Evolutionary conservation across 2,797 vertebrate species (phyloP), one percentile per base, ranked within the genome.

Genomic region (Tiaroga cobitis): DNA sequence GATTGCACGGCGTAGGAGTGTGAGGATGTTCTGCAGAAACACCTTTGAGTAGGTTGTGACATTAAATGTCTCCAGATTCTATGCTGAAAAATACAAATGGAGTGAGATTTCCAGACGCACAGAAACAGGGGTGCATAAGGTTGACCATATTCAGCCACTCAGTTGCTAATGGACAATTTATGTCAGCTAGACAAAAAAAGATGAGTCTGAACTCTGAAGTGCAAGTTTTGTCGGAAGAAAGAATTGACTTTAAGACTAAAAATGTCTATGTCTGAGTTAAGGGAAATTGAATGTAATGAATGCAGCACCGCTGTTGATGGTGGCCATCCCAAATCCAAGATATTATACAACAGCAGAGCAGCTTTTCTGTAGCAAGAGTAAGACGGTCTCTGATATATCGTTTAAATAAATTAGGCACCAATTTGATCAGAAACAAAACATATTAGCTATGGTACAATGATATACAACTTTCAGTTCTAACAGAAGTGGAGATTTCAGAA

Each of bases 131-230:
- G 72, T 76, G 72, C 70, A 82, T 49, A 74, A 63, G 70, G 56
- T 83, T 74, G 81, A 46, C 72, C 72, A 67, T 76, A 76, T 67
- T 49, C 43, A 75, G 72, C 72, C 81, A 83, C 59, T 75, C 70
- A 75, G 43, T 51, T 24, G 7, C 81, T 83, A 76, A 76, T 75
- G 72, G 81, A 76, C 81, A 83, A 75, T 54, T 76, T 83, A 74
- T 76, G 81, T 76, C 59, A 83, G 59, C 32, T 26, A 37, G 43
- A 83, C 81, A 67, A 51, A 75, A 83, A 75, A 65, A 46, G 73
- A 75, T 34, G 70, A 74, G 81, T 63, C 54, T 82, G 41, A 82
- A 75, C 81, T 65, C 59, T 65, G 32, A 83, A 32, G 41, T 51
- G 24, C 29, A 61, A 75, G 21, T 67, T 76, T 49, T 67, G 43